These are phyloP conservation scores for Seriola quinqueradiata DNA, from an alignment of 2,113 vertebrate species.

Conservation along the genomic window DNA sequence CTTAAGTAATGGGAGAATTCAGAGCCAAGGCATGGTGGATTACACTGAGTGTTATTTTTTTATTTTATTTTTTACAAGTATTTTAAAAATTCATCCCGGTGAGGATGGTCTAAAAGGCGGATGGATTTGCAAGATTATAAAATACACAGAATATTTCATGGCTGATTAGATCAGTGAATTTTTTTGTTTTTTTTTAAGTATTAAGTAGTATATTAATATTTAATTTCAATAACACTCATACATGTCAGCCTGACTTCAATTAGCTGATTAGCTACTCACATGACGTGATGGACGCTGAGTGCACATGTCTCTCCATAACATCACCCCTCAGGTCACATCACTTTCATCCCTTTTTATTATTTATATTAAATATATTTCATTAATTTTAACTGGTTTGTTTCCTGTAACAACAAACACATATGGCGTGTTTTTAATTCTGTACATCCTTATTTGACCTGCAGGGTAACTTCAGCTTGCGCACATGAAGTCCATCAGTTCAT, in stretches of 20 bases:
- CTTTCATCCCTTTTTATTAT: conserved; percentile 60
- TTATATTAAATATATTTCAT: conserved; percentile 59
- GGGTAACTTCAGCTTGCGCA: background rate
- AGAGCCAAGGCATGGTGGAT: conserved; percentile 47
- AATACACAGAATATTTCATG: background rate
- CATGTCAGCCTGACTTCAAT: conserved; percentile 22
- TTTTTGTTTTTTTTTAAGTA: background rate
- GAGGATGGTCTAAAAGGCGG: conserved; percentile 4
- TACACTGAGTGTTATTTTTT: conserved; percentile 59
- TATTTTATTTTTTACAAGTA: conserved; percentile 25
- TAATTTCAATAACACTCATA: conserved; percentile 35
- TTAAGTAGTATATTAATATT: conserved; percentile 22
- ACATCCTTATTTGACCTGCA: conserved; percentile 30
- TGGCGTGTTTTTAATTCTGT: conserved; percentile 8
- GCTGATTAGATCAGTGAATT: conserved; percentile 5
- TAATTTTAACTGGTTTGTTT: conserved; percentile 34
- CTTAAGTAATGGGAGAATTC: conserved; percentile 81
- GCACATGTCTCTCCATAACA: conserved; percentile 54
- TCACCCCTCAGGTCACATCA: conserved; percentile 36
- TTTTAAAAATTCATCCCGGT: conserved; percentile 57
- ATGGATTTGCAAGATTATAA: background rate
- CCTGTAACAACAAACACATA: conserved; percentile 3
- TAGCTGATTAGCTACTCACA: conserved; percentile 58
- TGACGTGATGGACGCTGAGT: conserved; percentile 60
- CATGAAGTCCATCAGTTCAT: conserved; percentile 58